These are phyloP conservation scores for Philereme vetulata DNA, from an alignment of 2,888 invertebrate species.

Conservation along the genomic window DNA sequence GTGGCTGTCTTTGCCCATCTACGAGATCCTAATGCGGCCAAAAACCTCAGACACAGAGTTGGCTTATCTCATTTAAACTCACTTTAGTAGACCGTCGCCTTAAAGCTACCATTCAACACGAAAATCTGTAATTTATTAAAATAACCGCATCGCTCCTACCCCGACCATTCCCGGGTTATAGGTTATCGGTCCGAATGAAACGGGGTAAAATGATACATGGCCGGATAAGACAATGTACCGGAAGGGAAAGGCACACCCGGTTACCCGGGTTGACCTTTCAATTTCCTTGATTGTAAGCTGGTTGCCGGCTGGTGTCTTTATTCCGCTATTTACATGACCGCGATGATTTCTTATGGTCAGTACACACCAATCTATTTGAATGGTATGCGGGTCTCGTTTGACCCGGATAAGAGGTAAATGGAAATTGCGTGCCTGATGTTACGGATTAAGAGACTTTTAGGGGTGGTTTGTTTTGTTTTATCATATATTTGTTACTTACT, in stretches of 20 bases:
- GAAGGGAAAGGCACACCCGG: conserved; percentile 62
- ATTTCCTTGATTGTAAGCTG: conserved; percentile 70
- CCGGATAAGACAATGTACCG: conserved; percentile 71
- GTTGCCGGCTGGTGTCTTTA: conserved; percentile 52
- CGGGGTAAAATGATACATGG: conserved; percentile 67
- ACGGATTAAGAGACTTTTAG: conserved; percentile 1
- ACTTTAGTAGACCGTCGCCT: conserved; percentile 1
- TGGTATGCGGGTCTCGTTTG: conserved; percentile 36
- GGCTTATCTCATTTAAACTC: too few species aligned
- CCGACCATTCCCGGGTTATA: conserved; percentile 37
- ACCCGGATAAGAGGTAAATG: conserved; percentile 39
- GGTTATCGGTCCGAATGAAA: conserved; percentile 47
- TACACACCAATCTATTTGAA: conserved; percentile 36
- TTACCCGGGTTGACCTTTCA: conserved; percentile 69
- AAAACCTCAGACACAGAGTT: too few species aligned
- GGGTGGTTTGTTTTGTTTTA: conserved; percentile 9
- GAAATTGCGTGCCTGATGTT: conserved; percentile 32
- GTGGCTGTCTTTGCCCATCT: too few species aligned
- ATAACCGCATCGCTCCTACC: conserved; percentile 49
- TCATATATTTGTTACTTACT: background rate
- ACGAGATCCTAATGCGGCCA: too few species aligned
- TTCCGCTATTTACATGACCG: conserved; percentile 55
- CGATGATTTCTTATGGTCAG: conserved; percentile 54
- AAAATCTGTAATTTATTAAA: conserved; percentile 55
- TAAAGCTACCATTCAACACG: conserved; percentile 28